Evolutionary conservation across 1,140 invertebrate species (phyloP).

Genomic region (Metaphire vulgaris): DNA sequence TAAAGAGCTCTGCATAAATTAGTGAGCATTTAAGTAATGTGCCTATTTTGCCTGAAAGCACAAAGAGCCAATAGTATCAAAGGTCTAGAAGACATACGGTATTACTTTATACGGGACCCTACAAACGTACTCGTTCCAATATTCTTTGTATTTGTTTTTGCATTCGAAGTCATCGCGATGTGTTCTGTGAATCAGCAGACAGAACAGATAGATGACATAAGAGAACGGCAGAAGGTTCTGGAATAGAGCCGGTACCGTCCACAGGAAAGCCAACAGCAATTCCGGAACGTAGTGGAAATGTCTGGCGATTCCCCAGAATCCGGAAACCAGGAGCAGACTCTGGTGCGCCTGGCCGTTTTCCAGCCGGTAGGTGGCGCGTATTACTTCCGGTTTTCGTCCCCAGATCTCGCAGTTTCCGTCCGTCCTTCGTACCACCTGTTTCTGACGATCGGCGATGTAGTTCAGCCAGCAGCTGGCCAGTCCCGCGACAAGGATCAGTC

Average conservation of each 20-base stretch:
- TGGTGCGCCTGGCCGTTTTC: slow-evolving; percentile 33
- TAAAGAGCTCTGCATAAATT: too few relatives aligned
- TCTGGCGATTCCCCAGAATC: slow-evolving; percentile 59
- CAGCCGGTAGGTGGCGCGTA: slow-evolving; percentile 51
- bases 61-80: too few relatives aligned
- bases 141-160: slow-evolving; percentile 56
- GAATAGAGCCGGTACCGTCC: slow-evolving; percentile 53
- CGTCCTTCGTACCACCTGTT: slow-evolving; percentile 51
- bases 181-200: slow-evolving; percentile 56
- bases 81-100: slow-evolving; percentile 57
- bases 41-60: too few relatives aligned
- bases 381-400: slow-evolving; percentile 52
- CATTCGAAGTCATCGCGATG: slow-evolving; percentile 59
- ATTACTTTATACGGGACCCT: slow-evolving; percentile 57
- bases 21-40: too few relatives aligned
- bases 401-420: slow-evolving; percentile 54
- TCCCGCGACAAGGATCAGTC: slow-evolving; percentile 51
- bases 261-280: slow-evolving; percentile 54
- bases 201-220: slow-evolving; percentile 55
- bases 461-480: slow-evolving; percentile 51
- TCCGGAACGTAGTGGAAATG: slow-evolving; percentile 62
- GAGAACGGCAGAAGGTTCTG: slow-evolving; percentile 54
- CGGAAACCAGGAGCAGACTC: slow-evolving; percentile 55
- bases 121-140: slow-evolving; percentile 57
- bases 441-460: slow-evolving; percentile 55